Base-by-base conservation (phyloP, 2,888 invertebrate species). In the Ophion slaviceki region DNA sequence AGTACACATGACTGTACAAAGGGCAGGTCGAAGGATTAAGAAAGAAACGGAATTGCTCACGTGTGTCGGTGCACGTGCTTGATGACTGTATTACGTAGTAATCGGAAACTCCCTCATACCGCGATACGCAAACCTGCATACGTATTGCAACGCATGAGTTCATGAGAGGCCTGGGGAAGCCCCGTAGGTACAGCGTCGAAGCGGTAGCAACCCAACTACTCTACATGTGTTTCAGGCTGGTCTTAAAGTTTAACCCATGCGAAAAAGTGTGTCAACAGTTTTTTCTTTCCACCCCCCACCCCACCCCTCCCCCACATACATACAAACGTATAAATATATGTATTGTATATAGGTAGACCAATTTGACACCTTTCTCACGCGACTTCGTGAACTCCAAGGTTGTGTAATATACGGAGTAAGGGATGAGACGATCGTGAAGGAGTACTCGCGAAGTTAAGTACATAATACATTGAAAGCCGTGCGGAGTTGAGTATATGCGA, bases 221-320 rank as follows among this genome's bases (percentile, higher is more conserved):
- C 70, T 70, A 62, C 85, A 77, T 80, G 77, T 86, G 80, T 82
- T 82, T 53, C 77, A 68, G 80, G 82, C 77, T 77, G 74, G 83
- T 83, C 83, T 86, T 83, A 83, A 86, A 86, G 83, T 86, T 86
- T 86, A 86, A 82, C 82, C 80, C 85, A 68, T 74, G 80, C 32
- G 76, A 82, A 85, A 79, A 85, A 87, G 80, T 87, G 80, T 87
- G 85, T 85, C 83, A 87, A 85, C 77, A 83, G 80, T 83, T 80
- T 83, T 53, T 14, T 17, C 17, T 53, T 53, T 53, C 14, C 17
- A 53, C 17, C 17, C 17, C 72, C 57, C 70, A 67, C 57, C 72
- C 61, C 66, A 45, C 64, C 59, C 79, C 71, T 67, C 20, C 40
- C 57, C 5, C n/a, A 67, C 17, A 28, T 24, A 61, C 17, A 45